phyloP scores from a whole-genome alignment of 2,888 invertebrate genomes.

The Rhamnusium bicolor region DNA sequence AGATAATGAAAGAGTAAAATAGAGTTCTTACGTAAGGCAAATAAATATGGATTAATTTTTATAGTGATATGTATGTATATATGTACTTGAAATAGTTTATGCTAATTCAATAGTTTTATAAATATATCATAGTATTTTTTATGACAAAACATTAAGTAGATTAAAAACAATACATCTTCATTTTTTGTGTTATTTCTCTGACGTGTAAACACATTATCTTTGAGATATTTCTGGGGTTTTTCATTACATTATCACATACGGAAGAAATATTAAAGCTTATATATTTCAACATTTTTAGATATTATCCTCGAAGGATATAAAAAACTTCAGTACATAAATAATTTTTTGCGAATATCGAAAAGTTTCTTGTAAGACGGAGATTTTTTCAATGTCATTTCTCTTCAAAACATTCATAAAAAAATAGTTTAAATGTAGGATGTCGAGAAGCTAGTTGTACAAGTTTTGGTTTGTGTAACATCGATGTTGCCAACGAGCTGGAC shows the following conservation, averaged over 20 bases:
- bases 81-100: not conserved
- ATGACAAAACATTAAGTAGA: not conserved
- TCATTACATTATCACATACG: not conserved
- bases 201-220: conserved; percentile 3
- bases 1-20: not conserved
- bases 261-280: not conserved
- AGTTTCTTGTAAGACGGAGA: too few relatives aligned
- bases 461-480: too few relatives aligned
- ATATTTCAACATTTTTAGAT: conserved; percentile 13
- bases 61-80: not conserved
- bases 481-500: too few relatives aligned
- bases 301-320: not conserved
- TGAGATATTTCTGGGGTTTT: conserved; percentile 4
- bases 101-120: not conserved
- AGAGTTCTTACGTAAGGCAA: conserved; percentile 5
- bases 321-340: not conserved
- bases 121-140: not conserved
- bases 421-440: too few relatives aligned
- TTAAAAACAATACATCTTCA: not conserved
- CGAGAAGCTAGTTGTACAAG: too few relatives aligned
- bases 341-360: not conserved
- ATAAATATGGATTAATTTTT: conserved; percentile 12
- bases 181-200: not conserved
- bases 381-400: too few relatives aligned
- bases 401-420: too few relatives aligned